Percentiles rank a stretch among this genome's conserved stretches.
These are phyloP conservation scores for Magallana nippona DNA, from an alignment of 2,888 invertebrate genomes.

Conservation along the genomic window DNA sequence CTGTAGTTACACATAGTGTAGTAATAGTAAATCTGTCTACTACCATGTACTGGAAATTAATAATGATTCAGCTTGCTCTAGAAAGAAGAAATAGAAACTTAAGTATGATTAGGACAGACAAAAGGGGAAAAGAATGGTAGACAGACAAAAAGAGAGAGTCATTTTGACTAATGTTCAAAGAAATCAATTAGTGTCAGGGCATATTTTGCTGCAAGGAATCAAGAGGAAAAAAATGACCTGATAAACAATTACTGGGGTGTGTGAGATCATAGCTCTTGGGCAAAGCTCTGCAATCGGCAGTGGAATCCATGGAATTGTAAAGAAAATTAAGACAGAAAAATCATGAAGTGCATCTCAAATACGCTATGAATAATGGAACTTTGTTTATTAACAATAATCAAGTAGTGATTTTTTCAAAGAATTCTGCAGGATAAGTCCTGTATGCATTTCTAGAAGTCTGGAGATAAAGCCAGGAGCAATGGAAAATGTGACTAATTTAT, in stretches of 20 bases:
- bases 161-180: background rate
- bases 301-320: background rate
- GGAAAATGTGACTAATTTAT: background rate
- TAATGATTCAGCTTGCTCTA: background rate
- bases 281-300: background rate
- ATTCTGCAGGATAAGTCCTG: background rate
- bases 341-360: background rate
- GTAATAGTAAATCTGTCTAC: background rate
- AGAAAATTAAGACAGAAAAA: background rate
- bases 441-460: background rate
- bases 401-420: background rate
- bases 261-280: background rate
- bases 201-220: background rate
- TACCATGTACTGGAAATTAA: too few species aligned
- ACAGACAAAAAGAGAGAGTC: background rate
- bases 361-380: background rate
- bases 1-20: background rate
- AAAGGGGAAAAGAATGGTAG: background rate
- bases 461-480: background rate
- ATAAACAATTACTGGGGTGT: constrained; percentile 9
- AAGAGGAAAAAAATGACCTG: background rate
- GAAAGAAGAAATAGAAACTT: too few species aligned
- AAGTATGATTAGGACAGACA: too few species aligned
- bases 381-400: background rate
- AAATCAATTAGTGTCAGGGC: background rate